phyloP scores from a whole-genome alignment of 2,888 invertebrate species.

The Leptura quadrifasciata region DNA sequence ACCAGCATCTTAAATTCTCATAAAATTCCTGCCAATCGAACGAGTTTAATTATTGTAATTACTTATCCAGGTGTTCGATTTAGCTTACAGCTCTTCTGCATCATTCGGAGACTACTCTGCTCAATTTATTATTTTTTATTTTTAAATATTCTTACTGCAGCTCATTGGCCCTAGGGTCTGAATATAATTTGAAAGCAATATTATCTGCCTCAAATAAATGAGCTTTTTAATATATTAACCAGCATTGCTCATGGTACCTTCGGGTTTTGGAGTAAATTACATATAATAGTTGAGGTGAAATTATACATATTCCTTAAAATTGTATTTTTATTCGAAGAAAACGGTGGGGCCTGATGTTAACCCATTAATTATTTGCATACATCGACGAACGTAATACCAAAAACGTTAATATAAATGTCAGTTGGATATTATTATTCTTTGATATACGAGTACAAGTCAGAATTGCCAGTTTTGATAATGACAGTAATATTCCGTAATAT shows the following conservation, averaged over 20 bases:
- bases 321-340: not conserved
- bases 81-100: conserved; percentile 1
- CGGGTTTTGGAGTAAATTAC: not conserved
- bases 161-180: not conserved
- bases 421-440: too few species aligned
- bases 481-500: too few species aligned
- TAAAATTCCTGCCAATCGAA: conserved; percentile 13
- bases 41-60: conserved; percentile 45
- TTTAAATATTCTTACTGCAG: not conserved
- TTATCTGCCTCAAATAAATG: not conserved
- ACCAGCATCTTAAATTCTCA: not conserved
- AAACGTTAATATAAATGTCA: too few species aligned
- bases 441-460: too few species aligned
- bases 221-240: not conserved
- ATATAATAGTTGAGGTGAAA: not conserved
- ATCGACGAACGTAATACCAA: too few species aligned
- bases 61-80: conserved; percentile 45
- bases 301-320: not conserved
- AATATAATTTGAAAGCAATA: not conserved
- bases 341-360: too few species aligned
- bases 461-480: too few species aligned
- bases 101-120: not conserved
- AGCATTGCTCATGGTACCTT: not conserved
- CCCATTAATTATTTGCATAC: too few species aligned
- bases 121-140: not conserved